These are phyloP conservation scores for Symphodus melops DNA, from an alignment of 2,113 vertebrate genomes.

Conservation along the genomic window DNA sequence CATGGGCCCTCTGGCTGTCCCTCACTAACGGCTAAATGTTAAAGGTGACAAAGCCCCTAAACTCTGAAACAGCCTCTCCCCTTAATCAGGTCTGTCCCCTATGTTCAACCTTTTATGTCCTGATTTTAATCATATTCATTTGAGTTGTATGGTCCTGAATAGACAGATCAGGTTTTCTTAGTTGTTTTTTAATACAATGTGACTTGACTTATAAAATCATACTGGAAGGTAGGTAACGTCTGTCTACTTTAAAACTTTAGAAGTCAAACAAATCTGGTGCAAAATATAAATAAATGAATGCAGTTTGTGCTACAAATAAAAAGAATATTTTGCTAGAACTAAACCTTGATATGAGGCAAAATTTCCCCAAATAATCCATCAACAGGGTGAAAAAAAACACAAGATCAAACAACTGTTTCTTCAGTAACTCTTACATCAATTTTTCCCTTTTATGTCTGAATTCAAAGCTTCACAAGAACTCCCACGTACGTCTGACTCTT, in stretches of 20 bases:
- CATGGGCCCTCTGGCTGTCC: no score
- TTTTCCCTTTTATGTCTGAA: conserved; percentile 73
- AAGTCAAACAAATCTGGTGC: not conserved
- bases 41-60: no score
- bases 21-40: no score
- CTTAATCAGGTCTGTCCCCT: no score
- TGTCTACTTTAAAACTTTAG: not conserved
- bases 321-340: not conserved
- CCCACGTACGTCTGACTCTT: conserved; percentile 67
- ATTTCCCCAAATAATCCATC: conserved; percentile 51
- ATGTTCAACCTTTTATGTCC: no score
- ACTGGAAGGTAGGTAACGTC: not conserved
- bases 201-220: no score
- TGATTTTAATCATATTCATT: no score
- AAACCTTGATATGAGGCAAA: conserved; percentile 38
- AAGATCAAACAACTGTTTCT: conserved; percentile 56
- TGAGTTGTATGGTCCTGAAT: no score
- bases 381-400: conserved; percentile 46
- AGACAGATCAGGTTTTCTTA: no score
- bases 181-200: no score
- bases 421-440: conserved; percentile 56
- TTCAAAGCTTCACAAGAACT: conserved; percentile 71
- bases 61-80: no score
- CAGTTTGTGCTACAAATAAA: not conserved
- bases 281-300: not conserved